A percentile compares a stretch with the other conserved stretches of the same genome.
phyloP scores from a whole-genome alignment of 2,113 vertebrate genomes.

The Oenanthe oenanthe region DNA sequence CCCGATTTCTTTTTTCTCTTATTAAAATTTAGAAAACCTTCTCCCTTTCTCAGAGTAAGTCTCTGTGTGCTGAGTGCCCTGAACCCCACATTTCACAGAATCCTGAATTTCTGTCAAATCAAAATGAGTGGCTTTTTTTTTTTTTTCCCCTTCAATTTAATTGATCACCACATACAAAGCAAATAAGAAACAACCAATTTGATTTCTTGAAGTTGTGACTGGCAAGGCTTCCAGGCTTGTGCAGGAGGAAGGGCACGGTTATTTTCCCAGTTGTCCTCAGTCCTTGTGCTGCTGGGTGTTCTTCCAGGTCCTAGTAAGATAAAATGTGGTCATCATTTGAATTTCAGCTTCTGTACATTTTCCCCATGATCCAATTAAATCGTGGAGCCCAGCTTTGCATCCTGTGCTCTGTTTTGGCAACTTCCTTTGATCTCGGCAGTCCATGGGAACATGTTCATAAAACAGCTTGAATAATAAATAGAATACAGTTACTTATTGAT shows the following conservation, averaged over 20 bases:
- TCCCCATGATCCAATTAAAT: not conserved
- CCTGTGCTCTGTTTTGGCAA: not conserved
- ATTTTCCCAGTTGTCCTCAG: not conserved
- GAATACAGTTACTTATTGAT: not conserved
- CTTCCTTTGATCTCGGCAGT: not conserved
- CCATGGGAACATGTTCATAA: not conserved
- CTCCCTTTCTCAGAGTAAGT: not conserved
- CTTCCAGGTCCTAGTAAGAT: not conserved
- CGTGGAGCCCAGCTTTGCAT: not conserved
- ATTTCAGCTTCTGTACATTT: not conserved
- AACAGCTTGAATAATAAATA: not conserved
- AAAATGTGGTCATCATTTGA: not conserved
- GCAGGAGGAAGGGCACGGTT: not conserved
- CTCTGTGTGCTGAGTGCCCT: not conserved
- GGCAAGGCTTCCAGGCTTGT: not conserved
- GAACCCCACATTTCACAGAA: not conserved
- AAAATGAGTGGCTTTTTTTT: not conserved
- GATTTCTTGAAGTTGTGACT: not conserved
- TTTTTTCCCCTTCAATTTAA: not conserved
- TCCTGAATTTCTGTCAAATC: not conserved
- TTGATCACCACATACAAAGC: not conserved
- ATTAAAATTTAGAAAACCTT: not conserved
- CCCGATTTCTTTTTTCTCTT: not conserved
- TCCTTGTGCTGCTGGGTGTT: not conserved
- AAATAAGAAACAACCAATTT: not conserved